These are phyloP conservation scores for Yponomeuta sedellus DNA, from an alignment of 2,888 invertebrate genomes.

Conservation along the genomic window DNA sequence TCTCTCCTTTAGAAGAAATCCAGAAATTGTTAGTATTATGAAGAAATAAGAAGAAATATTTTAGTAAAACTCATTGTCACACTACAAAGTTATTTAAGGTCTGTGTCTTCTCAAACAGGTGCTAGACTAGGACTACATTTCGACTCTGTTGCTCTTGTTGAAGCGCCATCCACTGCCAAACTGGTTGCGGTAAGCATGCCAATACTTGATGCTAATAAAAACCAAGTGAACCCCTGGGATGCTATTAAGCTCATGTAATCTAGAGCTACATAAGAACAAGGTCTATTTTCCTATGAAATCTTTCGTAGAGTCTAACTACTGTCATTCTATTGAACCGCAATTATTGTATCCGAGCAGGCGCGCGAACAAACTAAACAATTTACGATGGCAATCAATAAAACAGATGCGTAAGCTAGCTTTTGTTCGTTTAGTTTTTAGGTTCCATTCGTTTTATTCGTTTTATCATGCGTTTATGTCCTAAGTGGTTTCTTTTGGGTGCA, in stretches of 20 bases:
- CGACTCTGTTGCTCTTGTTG: constrained; percentile 6
- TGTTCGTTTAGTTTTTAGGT: background rate
- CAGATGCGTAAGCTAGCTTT: background rate
- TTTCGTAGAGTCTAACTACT: background rate
- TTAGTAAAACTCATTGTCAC: background rate
- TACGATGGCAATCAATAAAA: background rate
- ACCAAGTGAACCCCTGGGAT: background rate
- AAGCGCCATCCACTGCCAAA: background rate
- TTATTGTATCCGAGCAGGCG: background rate
- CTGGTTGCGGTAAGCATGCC: background rate
- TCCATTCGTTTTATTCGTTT: background rate
- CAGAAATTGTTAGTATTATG: too few species aligned
- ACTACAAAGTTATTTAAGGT: constrained; percentile 7
- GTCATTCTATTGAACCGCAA: background rate
- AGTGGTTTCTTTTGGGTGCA: background rate
- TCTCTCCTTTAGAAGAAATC: too few species aligned
- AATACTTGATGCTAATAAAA: constrained; percentile 3
- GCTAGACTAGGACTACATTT: background rate
- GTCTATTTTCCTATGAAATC: background rate
- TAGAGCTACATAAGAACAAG: background rate
- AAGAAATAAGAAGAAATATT: too few species aligned
- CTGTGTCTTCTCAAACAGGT: constrained; percentile 3
- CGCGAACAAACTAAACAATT: background rate
- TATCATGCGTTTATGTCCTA: background rate
- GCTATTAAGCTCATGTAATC: background rate